Evolutionary conservation across 2,888 invertebrate species (phyloP).

Genomic region (Meliscaeva auricollis): DNA sequence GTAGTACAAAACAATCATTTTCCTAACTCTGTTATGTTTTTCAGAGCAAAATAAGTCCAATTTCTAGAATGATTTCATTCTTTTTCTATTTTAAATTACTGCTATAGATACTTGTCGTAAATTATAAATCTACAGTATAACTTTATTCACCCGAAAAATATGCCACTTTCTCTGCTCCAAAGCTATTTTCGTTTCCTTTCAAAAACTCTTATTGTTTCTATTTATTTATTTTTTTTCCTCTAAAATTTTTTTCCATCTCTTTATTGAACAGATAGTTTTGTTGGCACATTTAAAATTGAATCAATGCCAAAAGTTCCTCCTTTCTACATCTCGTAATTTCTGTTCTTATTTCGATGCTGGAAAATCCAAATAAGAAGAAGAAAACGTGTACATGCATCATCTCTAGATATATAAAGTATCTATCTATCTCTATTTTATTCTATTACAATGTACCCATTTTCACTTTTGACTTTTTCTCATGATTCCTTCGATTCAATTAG

Average conservation of each 20-base stretch:
- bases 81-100: not conserved
- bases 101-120: not conserved
- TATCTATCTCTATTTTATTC: not conserved
- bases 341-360: constrained; percentile 5
- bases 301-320: constrained; percentile 25
- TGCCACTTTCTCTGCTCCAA: constrained; percentile 6
- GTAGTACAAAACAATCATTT: too few species aligned
- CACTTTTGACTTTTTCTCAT: constrained; percentile 6
- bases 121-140: not conserved
- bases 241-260: not conserved
- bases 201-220: constrained; percentile 21
- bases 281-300: constrained; percentile 43
- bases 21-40: too few species aligned
- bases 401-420: not conserved
- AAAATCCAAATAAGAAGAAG: constrained; percentile 9
- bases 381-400: constrained; percentile 17
- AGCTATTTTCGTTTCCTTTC: constrained; percentile 33
- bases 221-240: not conserved
- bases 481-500: constrained; percentile 30
- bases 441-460: constrained; percentile 22
- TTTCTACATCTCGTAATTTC: not conserved
- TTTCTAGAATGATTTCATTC: not conserved
- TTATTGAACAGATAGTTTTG: constrained; percentile 28
- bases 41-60: too few species aligned
- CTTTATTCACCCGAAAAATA: constrained; percentile 11